Evolutionary conservation across 2,113 vertebrate species (phyloP), one percentile per base, ranked within the genome.

Genomic region (Syngnathus scovelli): DNA sequence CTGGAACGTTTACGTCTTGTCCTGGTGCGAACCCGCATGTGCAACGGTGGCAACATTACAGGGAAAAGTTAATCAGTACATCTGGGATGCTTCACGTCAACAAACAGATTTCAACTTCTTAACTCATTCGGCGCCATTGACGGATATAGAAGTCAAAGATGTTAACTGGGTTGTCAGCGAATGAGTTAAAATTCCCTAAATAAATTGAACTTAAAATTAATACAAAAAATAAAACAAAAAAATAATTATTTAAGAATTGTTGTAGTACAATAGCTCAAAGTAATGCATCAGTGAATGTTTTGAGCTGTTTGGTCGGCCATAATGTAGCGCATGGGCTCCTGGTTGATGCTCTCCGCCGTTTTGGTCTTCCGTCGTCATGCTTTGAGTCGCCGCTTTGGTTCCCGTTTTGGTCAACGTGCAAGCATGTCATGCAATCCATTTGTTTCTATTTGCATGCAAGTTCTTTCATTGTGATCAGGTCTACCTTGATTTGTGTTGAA

Each of bases 51-150:
- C 64, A 68, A 19, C 43, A 80, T 69, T 6, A 37, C 51, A 27
- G 23, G 55, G 27, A 65, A 66, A 65, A 78, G n/a, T 46, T 66
- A 66, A 74, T 84, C 70, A 38, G 75, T 63, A 37, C 38, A 82
- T 78, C 71, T 69, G 37, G 67, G 70, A 69, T 33, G n/a, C 66
- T 75, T 72, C 74, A 69, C 78, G 71, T 73, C 67, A 69, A 61
- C 61, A 67, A 64, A 60, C 52, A 59, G 56, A 79, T 69, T 68
- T 52, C 48, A 43, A 70, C 63, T 67, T 46, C 49, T 66, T 61
- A 10, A 27, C 27, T 27, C 27, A 27, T 27, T 27, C 27, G 2
- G 27, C 2, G 27, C 27, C 27, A 27, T 27, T 27, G 27, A 27
- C 27, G 27, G 1, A 2, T 27, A 27, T 27, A 27, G 27, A 27